phyloP scores from a whole-genome alignment of 2,888 invertebrate species.

The Tyria jacobaeae region DNA sequence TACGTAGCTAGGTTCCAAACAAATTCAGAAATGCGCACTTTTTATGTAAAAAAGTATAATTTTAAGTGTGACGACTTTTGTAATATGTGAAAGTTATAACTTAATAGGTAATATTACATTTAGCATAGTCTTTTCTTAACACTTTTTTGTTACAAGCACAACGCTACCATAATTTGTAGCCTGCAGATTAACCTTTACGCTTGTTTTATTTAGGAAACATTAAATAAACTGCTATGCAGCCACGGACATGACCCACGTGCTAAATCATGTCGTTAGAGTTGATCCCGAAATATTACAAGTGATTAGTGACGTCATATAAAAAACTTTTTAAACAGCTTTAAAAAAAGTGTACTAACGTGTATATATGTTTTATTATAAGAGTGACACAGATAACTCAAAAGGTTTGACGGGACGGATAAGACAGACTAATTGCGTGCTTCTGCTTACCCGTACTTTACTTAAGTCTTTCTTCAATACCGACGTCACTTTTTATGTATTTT shows the following conservation, averaged over 20 bases:
- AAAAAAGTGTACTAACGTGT: background rate
- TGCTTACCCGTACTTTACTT: too few relatives aligned
- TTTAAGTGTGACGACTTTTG: too few relatives aligned
- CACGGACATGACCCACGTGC: background rate
- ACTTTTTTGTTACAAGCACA: background rate
- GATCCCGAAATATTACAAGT: background rate
- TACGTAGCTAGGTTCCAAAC: too few relatives aligned
- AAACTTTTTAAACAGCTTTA: background rate
- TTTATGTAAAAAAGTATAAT: too few relatives aligned
- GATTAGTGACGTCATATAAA: background rate
- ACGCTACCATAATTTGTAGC: background rate
- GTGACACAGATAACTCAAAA: background rate
- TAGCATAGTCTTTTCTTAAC: too few relatives aligned
- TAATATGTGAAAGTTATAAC: too few relatives aligned
- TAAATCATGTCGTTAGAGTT: background rate
- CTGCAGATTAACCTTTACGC: background rate
- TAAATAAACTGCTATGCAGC: background rate
- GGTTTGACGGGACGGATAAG: background rate
- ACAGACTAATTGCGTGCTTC: too few relatives aligned
- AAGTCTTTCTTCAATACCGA: background rate
- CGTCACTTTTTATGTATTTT: background rate
- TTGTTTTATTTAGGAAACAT: background rate
- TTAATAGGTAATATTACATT: too few relatives aligned
- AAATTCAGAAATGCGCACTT: too few relatives aligned
- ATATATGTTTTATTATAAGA: background rate